phyloP scores from a whole-genome alignment of 2,113 vertebrate genomes.

The Rallus limicola region DNA sequence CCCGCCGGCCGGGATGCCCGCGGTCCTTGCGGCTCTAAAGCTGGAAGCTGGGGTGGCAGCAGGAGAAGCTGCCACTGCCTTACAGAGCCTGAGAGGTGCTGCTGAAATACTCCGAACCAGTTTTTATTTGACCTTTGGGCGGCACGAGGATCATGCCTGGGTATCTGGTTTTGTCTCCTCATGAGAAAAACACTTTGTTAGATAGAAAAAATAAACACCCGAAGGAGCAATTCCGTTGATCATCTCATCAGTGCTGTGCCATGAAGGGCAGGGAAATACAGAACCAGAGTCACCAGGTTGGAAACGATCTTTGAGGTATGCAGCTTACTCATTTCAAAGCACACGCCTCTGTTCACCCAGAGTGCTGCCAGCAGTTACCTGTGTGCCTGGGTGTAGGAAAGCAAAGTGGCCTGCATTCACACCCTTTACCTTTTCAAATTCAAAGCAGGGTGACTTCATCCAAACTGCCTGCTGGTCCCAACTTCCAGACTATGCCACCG shows the following conservation, averaged over 20 bases:
- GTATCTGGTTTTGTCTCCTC: neutral
- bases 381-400: rapidly evolving
- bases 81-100: rapidly evolving
- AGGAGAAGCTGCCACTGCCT: neutral
- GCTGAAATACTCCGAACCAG: neutral
- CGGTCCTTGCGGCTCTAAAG: rapidly evolving
- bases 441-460: neutral
- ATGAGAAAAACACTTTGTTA: neutral
- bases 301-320: too few relatives aligned
- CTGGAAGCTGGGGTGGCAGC: neutral
- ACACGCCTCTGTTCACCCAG: neutral
- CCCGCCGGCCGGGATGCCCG: too few relatives aligned
- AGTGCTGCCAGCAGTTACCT: neutral
- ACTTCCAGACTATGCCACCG: neutral
- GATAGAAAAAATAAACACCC: neutral
- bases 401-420: neutral
- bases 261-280: neutral
- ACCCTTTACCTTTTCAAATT: neutral
- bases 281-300: too few relatives aligned
- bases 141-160: neutral
- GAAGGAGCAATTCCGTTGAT: rapidly evolving
- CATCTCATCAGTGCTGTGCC: neutral
- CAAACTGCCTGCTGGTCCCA: neutral
- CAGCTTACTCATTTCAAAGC: neutral
- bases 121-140: neutral